Conservation (phyloP, 2,888 invertebrate species). For the Cephus rjabovi region DNA sequence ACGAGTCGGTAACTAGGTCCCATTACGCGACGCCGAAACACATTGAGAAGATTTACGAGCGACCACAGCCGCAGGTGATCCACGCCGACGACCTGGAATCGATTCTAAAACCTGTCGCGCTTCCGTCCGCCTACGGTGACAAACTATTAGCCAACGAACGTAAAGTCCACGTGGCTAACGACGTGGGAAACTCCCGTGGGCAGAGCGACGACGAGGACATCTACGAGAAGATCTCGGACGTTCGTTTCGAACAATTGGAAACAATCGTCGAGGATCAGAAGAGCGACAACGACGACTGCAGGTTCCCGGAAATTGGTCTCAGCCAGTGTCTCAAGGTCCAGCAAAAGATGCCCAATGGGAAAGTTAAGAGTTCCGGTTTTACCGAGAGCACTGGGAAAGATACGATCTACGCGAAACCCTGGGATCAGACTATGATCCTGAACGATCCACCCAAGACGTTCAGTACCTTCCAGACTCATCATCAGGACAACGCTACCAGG, state of each 20-base stretch:
- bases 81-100: constrained; percentile 55
- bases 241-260: constrained; percentile 38
- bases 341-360: constrained; percentile 32
- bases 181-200: background rate
- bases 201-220: constrained; percentile 25
- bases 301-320: constrained; percentile 43
- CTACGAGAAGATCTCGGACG: constrained; percentile 32
- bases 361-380: constrained; percentile 19
- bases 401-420: background rate
- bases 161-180: constrained; percentile 9
- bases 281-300: constrained; percentile 32
- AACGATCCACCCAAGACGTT: constrained; percentile 41
- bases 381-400: background rate
- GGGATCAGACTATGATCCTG: constrained; percentile 23
- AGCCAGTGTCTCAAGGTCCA: constrained; percentile 40
- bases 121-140: constrained; percentile 53
- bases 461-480: constrained; percentile 32
- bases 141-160: constrained; percentile 20
- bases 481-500: constrained; percentile 5
- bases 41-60: constrained; percentile 55
- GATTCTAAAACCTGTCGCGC: constrained; percentile 43
- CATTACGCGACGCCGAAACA: constrained; percentile 44
- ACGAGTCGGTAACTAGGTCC: constrained; percentile 31
- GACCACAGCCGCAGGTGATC: constrained; percentile 50
- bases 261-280: constrained; percentile 42